Percentiles rank a stretch among this genome's conserved stretches.
Conservation (phyloP, 1,140 invertebrate genomes). For the Geopemphigus sp. region DNA sequence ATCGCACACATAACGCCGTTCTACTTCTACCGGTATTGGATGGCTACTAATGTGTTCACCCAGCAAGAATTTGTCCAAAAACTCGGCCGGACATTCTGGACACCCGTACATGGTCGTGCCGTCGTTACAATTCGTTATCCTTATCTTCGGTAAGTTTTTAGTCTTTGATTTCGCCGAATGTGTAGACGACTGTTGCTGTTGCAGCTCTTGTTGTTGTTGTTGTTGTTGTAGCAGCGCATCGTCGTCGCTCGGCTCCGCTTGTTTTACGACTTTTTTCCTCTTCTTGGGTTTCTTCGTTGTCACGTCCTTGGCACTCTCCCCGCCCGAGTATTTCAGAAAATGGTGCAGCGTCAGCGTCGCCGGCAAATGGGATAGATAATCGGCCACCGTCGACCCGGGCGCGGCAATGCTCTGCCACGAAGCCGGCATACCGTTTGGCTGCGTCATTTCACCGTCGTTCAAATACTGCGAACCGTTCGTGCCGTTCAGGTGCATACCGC, state of each 20-base stretch:
- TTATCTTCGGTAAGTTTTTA: conserved; percentile 65
- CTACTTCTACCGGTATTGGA: conserved; percentile 51
- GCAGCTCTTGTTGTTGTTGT: too few species aligned
- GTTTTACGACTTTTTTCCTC: conserved; percentile 54
- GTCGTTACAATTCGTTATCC: conserved; percentile 76
- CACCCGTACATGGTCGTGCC: conserved; percentile 81
- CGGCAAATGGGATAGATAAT: conserved; percentile 76
- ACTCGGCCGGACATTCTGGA: conserved; percentile 82
- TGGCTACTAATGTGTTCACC: conserved; percentile 75
- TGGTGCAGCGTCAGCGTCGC: conserved; percentile 75
- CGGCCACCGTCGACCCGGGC: conserved; percentile 74
- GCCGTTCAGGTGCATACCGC: not conserved
- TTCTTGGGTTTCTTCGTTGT: conserved; percentile 54
- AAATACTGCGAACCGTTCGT: not conserved
- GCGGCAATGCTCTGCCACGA: conserved; percentile 71
- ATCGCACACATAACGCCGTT: conserved; percentile 57
- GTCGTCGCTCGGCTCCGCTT: conserved; percentile 63
- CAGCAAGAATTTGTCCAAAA: conserved; percentile 75
- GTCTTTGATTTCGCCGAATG: conserved; percentile 77
- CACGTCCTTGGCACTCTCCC: conserved; percentile 64
- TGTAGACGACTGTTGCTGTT: conserved; percentile 67
- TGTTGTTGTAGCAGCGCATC: conserved; percentile 62
- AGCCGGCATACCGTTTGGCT: conserved; percentile 19
- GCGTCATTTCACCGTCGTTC: not conserved
- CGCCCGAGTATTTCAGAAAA: conserved; percentile 77